phyloP scores from a whole-genome alignment of 1,140 invertebrate genomes.

The Chymomyza costata region DNA sequence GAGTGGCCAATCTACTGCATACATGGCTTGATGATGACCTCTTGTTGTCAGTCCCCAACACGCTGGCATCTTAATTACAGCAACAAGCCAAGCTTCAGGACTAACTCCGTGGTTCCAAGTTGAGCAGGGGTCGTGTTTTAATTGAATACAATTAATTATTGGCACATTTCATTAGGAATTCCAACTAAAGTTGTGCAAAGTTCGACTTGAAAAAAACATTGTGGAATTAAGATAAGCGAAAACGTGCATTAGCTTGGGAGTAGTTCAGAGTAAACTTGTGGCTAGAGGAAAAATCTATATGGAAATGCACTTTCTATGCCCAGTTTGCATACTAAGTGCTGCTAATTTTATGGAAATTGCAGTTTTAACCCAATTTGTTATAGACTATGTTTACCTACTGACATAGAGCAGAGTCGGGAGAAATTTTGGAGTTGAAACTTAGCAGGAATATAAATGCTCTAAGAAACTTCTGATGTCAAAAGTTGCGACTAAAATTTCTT shows the following conservation, averaged over 20 bases:
- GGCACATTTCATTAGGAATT: conserved; percentile 59
- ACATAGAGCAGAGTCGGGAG: not conserved
- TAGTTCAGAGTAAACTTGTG: conserved; percentile 29
- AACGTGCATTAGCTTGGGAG: conserved; percentile 41
- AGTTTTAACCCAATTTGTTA: conserved; percentile 49
- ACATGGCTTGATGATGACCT: conserved; percentile 7
- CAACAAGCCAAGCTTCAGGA: too few relatives aligned
- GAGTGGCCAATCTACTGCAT: too few relatives aligned
- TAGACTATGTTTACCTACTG: conserved; percentile 23
- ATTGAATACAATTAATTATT: conserved; percentile 74
- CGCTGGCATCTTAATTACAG: conserved; percentile 63
- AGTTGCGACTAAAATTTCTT: too few relatives aligned
- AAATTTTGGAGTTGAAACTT: too few relatives aligned
- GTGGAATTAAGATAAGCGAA: conserved; percentile 46
- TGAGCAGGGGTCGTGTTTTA: conserved; percentile 46
- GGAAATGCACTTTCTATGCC: conserved; percentile 57
- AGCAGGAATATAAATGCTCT: too few relatives aligned
- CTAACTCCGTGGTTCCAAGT: too few relatives aligned
- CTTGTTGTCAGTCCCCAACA: conserved; percentile 35
- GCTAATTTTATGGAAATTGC: conserved; percentile 45
- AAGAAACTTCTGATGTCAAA: too few relatives aligned
- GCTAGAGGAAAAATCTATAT: conserved; percentile 30
- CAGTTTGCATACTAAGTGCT: conserved; percentile 18
- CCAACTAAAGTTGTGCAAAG: too few relatives aligned
- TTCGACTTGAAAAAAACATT: too few relatives aligned